These are phyloP conservation scores for Parthenolecanium corni DNA, from an alignment of 2,888 invertebrate species.

Conservation along the genomic window DNA sequence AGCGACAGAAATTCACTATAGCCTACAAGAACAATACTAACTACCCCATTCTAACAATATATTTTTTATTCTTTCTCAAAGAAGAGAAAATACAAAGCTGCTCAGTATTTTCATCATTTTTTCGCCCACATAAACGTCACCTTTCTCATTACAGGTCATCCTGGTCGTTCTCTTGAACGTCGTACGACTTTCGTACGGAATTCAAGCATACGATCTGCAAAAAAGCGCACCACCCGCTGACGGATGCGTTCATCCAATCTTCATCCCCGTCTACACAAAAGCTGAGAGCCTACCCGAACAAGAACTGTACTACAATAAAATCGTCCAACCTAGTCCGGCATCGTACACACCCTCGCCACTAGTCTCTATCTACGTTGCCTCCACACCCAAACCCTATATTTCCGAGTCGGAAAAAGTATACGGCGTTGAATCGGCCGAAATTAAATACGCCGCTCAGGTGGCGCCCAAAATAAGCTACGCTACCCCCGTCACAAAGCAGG, in stretches of 20 bases:
- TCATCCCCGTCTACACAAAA: constrained; percentile 20
- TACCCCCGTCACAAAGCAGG: neutral
- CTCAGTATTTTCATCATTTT: no score
- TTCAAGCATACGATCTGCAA: constrained; percentile 3
- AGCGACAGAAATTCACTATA: no score
- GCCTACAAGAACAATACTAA: no score
- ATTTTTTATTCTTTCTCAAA: no score
- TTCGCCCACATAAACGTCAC: no score
- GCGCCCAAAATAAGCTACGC: constrained; percentile 1
- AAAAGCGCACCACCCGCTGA: constrained; percentile 14
- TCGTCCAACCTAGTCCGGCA: constrained; percentile 6
- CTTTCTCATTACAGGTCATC: constrained; percentile 9
- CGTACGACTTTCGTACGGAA: constrained; percentile 3
- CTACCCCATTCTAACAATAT: no score
- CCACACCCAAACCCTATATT: constrained; percentile 14
- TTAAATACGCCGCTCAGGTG: constrained; percentile 8
- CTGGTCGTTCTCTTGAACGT: constrained; percentile 9
- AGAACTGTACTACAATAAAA: constrained; percentile 3
- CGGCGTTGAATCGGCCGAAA: constrained; percentile 10
- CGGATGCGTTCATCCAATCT: constrained; percentile 19
- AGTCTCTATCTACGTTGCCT: constrained; percentile 19
- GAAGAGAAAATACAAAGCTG: no score
- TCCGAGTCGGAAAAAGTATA: constrained; percentile 6
- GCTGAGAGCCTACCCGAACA: constrained; percentile 5
- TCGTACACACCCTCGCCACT: constrained; percentile 9